phyloP scores from a whole-genome alignment of 2,113 vertebrate species.

The Ursus arctos region DNA sequence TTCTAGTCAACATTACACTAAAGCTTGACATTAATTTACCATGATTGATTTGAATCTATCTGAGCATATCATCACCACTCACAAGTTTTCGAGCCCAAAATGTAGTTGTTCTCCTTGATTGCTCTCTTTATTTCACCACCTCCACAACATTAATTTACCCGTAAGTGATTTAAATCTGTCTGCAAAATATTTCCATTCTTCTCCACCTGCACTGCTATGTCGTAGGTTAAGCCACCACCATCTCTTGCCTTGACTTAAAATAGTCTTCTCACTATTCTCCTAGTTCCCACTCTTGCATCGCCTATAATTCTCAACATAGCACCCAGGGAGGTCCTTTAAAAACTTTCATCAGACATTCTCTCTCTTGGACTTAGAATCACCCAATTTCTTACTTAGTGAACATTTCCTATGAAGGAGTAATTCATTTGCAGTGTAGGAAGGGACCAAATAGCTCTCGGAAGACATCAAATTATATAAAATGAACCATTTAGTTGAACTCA shows the following conservation, averaged over 20 bases:
- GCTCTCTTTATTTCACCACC: background rate
- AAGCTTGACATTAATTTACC: background rate
- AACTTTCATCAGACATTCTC: background rate
- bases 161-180: background rate
- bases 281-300: background rate
- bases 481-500: conserved; percentile 42
- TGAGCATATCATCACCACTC: background rate
- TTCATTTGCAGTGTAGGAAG: background rate
- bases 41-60: too few relatives aligned
- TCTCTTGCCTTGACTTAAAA: background rate
- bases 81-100: background rate
- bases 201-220: background rate
- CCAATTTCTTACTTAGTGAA: background rate
- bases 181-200: background rate
- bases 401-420: background rate
- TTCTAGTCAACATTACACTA: background rate
- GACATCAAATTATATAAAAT: conserved; percentile 57
- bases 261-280: background rate
- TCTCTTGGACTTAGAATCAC: background rate
- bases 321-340: background rate
- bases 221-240: background rate
- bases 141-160: background rate
- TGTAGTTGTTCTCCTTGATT: background rate
- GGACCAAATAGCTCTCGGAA: background rate
- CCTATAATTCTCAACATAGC: background rate